Conservation (phyloP, 2,888 invertebrate species). For the Conomelus anceps region DNA sequence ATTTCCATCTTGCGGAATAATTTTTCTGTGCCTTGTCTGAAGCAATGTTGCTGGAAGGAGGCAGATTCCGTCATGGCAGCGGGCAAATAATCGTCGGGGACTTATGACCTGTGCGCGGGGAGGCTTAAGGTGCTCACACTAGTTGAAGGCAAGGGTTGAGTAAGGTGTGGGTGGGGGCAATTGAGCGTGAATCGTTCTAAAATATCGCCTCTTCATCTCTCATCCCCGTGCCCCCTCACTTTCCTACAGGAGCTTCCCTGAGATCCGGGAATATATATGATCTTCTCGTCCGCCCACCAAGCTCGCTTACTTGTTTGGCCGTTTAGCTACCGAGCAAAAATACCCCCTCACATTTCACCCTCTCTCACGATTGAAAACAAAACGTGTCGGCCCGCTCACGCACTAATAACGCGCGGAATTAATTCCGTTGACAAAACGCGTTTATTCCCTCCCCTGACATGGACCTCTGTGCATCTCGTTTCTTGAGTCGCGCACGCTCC, state of each 20-base stretch:
- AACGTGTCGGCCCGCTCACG: neutral
- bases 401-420: neutral
- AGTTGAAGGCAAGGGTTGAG: no score
- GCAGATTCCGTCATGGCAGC: no score
- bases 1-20: neutral
- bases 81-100: neutral
- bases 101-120: neutral
- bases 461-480: neutral
- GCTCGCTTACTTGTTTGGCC: neutral
- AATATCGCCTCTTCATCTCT: constrained; percentile 8
- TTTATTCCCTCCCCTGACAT: neutral
- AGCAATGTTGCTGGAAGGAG: neutral
- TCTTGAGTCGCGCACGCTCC: no score
- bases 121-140: neutral
- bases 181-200: constrained; percentile 9
- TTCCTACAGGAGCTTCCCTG: neutral
- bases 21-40: neutral
- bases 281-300: neutral
- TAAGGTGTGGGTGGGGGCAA: constrained; percentile 6
- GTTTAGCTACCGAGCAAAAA: neutral
- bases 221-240: neutral
- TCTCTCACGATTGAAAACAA: neutral
- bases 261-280: neutral
- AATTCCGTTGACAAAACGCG: neutral
- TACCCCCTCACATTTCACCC: neutral